Base-by-base conservation (phyloP, 2,888 invertebrate genomes). In the Ametastegia equiseti region DNA sequence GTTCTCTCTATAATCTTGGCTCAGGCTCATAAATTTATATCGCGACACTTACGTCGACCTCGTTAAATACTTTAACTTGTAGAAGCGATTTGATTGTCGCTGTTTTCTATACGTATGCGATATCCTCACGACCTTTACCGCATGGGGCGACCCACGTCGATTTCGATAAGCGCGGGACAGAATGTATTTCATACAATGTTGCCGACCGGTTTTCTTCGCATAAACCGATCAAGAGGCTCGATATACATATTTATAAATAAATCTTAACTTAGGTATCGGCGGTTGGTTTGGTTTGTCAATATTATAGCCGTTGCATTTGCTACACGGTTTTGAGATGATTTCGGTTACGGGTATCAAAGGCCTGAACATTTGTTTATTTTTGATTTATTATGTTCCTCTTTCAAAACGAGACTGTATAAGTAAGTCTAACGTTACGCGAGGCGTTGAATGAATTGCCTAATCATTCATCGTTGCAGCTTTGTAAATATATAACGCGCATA, bases 111-210 rank as follows among this genome's bases (percentile, higher is more conserved):
- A 47, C 30, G 30, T 60, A 23, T 6, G 30, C 30, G 60, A 60
- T 60, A 60, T 60, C 60, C 30, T 13, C 30, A 23, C 4, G 60
- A 60, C 30, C 60, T 60, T 60, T 60, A n/a, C 60, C 15, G 15
- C 30, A 1, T 30, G 4, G 4, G 30, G 27, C 9, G 42, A 60
- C 3, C 30, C 23, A 60, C 60, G 15, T 60, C 30, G 60, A 60
- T 60, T 60, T 30, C 60, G 60, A 60, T 60, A 30, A 60, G 30
- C 60, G n/a, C n/a, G n/a, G n/a, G n/a, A 60, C 30, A 30, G 15
- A 60, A 60, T 60, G 60, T 60, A 30, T 15, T 60, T 60, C 1
- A 60, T 60, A 60, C 60, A 30, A 60, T 60, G 60, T 60, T 60
- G 30, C 30, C 30, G 30, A 0, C 13, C 27, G n/a, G n/a, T n/a